phyloP scores from a whole-genome alignment of 2,113 vertebrate genomes.

The Brevimyrus niger region DNA sequence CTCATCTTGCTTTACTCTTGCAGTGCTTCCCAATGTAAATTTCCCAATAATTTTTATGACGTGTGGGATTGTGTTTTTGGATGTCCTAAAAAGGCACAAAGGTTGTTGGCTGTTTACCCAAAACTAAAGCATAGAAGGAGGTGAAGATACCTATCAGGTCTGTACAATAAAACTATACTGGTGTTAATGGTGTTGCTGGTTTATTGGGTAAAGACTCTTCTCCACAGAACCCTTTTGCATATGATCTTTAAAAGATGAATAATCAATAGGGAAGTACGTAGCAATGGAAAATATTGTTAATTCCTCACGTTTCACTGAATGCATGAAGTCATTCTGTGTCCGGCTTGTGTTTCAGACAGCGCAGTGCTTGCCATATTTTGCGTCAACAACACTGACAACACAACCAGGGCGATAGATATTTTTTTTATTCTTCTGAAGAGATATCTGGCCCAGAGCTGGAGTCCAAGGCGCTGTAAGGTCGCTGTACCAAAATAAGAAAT shows the following conservation, averaged over 20 bases:
- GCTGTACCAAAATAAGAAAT: not conserved
- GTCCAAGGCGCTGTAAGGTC: not conserved
- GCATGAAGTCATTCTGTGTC: not conserved
- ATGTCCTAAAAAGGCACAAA: not conserved
- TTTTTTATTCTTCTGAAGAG: not conserved
- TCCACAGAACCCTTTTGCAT: not conserved
- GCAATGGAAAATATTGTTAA: not conserved
- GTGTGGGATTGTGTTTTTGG: not conserved
- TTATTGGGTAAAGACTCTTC: not conserved
- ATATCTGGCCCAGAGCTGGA: not conserved
- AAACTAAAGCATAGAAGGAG: not conserved
- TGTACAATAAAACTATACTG: not conserved
- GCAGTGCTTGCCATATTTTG: not conserved
- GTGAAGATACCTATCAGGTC: not conserved
- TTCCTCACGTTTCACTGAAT: not conserved
- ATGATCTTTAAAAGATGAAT: not conserved
- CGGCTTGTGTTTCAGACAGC: not conserved
- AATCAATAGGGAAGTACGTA: not conserved
- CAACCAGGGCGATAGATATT: not conserved
- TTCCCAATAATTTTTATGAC: not conserved
- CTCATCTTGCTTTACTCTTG: slow-evolving; percentile 4
- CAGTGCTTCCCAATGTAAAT: not conserved
- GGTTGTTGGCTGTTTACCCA: not conserved
- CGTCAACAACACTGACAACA: not conserved
- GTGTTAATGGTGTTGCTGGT: not conserved